Percentiles rank a stretch among this genome's conserved stretches.
Evolutionary conservation across 1,140 invertebrate genomes (phyloP).

Genomic region (Ceratosolen fusciceps): DNA sequence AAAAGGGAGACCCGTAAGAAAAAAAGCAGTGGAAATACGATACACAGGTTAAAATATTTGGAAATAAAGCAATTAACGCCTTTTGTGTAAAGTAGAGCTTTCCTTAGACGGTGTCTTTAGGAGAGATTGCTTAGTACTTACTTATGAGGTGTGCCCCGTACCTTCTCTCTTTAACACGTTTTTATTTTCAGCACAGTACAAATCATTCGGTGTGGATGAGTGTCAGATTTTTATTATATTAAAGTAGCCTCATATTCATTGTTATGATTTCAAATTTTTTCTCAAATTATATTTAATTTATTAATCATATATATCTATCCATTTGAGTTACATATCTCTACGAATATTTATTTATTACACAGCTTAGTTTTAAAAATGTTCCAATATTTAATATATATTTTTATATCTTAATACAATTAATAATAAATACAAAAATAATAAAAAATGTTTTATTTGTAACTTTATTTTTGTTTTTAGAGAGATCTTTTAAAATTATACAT

Average conservation of each 20-base stretch:
- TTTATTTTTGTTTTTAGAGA: too few relatives aligned
- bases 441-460: too few relatives aligned
- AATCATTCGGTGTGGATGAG: neutral
- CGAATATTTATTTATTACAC: too few relatives aligned
- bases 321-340: too few relatives aligned
- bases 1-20: neutral
- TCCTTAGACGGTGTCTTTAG: slow-evolving; percentile 19
- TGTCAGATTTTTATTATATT: neutral
- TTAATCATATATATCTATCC: too few relatives aligned
- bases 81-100: neutral
- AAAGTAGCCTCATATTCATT: neutral
- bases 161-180: neutral
- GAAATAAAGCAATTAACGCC: slow-evolving; percentile 39
- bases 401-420: too few relatives aligned
- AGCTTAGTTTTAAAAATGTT: too few relatives aligned
- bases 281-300: too few relatives aligned
- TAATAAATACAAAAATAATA: too few relatives aligned
- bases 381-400: too few relatives aligned
- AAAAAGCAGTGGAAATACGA: neutral
- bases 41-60: neutral
- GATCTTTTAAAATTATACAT: too few relatives aligned
- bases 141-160: slow-evolving; percentile 13
- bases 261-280: neutral
- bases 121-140: slow-evolving; percentile 12
- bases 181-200: slow-evolving; percentile 1